These are phyloP conservation scores for Petromus typicus DNA, from an alignment of 2,113 vertebrate genomes.

Conservation along the genomic window DNA sequence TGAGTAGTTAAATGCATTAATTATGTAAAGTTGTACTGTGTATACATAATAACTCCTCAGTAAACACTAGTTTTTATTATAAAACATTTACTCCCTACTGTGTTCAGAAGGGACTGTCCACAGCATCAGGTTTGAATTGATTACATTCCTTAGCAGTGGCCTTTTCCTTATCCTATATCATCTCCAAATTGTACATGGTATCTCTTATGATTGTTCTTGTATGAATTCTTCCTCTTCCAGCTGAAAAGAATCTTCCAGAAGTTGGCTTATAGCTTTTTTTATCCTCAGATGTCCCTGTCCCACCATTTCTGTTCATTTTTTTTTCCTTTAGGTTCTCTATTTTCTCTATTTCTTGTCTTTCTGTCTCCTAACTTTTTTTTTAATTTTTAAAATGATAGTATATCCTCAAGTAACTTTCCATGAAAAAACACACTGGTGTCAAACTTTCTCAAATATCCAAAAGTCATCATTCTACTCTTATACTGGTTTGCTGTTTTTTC, in stretches of 20 bases:
- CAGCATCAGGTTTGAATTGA: background rate
- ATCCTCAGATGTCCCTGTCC: background rate
- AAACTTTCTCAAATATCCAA: background rate
- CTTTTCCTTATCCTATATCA: background rate
- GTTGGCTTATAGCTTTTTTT: background rate
- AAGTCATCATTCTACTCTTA: background rate
- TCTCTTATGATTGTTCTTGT: background rate
- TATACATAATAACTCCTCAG: slow-evolving; percentile 4
- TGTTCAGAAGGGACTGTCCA: background rate
- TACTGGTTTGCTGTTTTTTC: background rate
- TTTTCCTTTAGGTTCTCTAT: background rate
- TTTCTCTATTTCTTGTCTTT: background rate
- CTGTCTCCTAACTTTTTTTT: background rate
- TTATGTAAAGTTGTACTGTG: background rate
- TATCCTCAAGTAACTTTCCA: background rate
- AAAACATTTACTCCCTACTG: slow-evolving; percentile 6
- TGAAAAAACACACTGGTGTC: background rate
- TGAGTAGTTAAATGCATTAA: background rate
- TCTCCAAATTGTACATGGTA: background rate
- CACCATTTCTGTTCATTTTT: background rate
- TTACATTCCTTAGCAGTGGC: background rate
- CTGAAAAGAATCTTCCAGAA: background rate
- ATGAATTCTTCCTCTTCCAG: background rate
- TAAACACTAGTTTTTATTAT: slow-evolving; percentile 22
- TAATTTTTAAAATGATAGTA: background rate